Conservation (phyloP, 2,113 vertebrate genomes). For the Tinamus guttatus region DNA sequence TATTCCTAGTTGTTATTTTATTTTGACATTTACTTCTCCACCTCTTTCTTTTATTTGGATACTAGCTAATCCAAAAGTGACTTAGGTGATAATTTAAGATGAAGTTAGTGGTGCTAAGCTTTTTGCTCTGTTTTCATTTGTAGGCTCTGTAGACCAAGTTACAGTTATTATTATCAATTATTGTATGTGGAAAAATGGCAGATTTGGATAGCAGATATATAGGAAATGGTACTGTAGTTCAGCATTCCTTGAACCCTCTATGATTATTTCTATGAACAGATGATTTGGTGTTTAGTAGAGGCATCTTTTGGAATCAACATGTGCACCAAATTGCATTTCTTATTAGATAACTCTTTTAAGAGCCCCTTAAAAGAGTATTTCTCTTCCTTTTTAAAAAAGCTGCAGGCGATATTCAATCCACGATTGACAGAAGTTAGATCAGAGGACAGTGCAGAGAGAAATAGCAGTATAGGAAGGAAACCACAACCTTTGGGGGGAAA, state of each 20-base stretch:
- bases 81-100: neutral
- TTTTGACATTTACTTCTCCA: neutral
- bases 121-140: neutral
- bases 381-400: neutral
- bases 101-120: neutral
- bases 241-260: neutral
- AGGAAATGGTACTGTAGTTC: neutral
- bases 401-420: neutral
- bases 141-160: neutral
- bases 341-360: neutral
- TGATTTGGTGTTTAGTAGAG: constrained; percentile 7
- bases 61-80: neutral
- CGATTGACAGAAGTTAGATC: neutral
- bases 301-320: neutral
- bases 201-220: neutral
- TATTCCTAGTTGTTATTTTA: neutral
- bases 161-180: neutral
- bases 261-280: constrained; percentile 7
- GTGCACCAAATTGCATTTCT: neutral
- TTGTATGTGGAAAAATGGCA: neutral
- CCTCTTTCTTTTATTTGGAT: neutral
- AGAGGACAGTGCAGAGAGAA: neutral
- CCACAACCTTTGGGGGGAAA: neutral
- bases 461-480: neutral
- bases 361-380: neutral